Percentiles rank a stretch among this genome's conserved stretches.
Conservation (phyloP, 2,113 vertebrate species). For the Aphelocoma coerulescens region DNA sequence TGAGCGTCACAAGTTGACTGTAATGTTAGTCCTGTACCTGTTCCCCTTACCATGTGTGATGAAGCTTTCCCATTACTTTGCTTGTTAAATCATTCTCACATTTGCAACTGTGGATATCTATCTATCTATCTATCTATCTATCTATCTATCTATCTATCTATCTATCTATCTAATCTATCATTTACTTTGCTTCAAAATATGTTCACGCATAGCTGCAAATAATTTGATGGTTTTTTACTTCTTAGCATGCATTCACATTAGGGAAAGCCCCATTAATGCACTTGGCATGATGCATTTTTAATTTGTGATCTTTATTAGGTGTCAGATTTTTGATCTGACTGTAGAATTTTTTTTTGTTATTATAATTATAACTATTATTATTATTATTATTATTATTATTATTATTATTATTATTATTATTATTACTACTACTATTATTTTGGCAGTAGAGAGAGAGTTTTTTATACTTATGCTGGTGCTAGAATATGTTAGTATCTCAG, state of each 20-base stretch:
- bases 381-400: too few relatives aligned
- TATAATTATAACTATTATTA: too few relatives aligned
- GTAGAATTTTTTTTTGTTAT: neutral
- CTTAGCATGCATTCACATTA: neutral
- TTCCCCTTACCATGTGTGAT: neutral
- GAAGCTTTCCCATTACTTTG: neutral
- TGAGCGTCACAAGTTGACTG: neutral
- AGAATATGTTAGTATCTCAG: neutral
- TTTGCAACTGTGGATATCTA: neutral
- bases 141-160: neutral
- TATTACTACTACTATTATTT: neutral
- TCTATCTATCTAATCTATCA: neutral
- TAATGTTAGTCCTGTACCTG: neutral
- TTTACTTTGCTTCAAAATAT: neutral
- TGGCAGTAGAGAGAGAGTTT: fast-evolving
- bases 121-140: fast-evolving
- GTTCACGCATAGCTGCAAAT: neutral
- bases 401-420: neutral
- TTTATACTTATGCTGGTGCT: neutral
- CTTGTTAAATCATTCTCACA: neutral
- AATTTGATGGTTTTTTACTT: neutral
- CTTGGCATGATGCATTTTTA: neutral
- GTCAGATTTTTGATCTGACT: neutral
- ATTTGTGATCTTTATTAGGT: neutral
- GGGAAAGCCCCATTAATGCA: neutral